These are phyloP conservation scores for Papilio glaucus DNA, from an alignment of 1,140 invertebrate genomes.

Conservation along the genomic window DNA sequence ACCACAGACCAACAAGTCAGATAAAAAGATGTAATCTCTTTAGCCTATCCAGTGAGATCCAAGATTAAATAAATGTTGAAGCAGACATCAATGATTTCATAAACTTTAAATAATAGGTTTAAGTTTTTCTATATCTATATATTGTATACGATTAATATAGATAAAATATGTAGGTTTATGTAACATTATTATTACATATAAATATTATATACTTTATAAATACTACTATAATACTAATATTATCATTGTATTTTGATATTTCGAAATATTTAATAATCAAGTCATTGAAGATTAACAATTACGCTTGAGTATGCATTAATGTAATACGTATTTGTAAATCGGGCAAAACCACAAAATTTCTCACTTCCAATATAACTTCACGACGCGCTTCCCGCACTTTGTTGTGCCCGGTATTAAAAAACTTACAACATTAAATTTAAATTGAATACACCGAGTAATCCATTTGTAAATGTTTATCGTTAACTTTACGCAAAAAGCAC, in stretches of 20 bases:
- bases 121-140: too few relatives aligned
- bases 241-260: too few relatives aligned
- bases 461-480: conserved; percentile 57
- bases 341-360: conserved; percentile 29
- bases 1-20: conserved; percentile 38
- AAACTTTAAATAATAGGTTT: not conserved
- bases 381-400: not conserved
- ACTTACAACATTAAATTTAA: conserved; percentile 37
- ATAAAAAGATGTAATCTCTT: conserved; percentile 48
- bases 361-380: not conserved
- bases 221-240: too few relatives aligned
- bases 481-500: conserved; percentile 68
- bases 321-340: not conserved
- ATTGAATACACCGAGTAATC: conserved; percentile 40
- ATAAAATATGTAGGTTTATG: too few relatives aligned
- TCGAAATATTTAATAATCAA: too few relatives aligned
- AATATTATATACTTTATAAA: too few relatives aligned
- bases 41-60: not conserved
- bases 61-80: conserved; percentile 33
- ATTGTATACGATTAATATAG: too few relatives aligned
- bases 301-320: not conserved
- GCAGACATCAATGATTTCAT: conserved; percentile 17
- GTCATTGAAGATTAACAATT: too few relatives aligned
- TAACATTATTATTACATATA: too few relatives aligned
- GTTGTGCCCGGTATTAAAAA: conserved; percentile 16